phyloP scores from a whole-genome alignment of 2,888 invertebrate species.

The Ditula angustiorana region DNA sequence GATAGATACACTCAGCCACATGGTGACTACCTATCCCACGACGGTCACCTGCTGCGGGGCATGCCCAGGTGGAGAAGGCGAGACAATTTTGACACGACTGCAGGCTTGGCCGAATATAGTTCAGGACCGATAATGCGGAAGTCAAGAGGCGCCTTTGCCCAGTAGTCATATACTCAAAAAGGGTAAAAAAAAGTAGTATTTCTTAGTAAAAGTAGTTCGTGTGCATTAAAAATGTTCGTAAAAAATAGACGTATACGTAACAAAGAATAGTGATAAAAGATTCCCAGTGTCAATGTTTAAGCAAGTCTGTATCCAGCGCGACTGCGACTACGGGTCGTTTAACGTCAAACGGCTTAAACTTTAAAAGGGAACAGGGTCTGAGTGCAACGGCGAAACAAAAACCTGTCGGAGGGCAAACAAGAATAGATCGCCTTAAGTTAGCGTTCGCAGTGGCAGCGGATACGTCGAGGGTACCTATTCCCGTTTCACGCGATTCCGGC shows the following conservation, averaged over 20 bases:
- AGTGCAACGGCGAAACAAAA: conserved; percentile 38
- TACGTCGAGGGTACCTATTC: conserved; percentile 61
- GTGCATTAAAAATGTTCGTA: not conserved
- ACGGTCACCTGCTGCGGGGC: too few species aligned
- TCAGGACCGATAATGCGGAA: too few species aligned
- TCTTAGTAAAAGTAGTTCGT: not conserved
- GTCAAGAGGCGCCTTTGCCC: too few species aligned
- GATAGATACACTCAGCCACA: too few species aligned
- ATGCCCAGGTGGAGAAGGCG: too few species aligned
- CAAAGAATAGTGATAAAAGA: conserved; percentile 33
- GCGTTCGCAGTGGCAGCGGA: conserved; percentile 49
- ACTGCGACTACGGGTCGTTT: conserved; percentile 35
- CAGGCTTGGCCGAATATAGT: too few species aligned
- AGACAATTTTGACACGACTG: too few species aligned
- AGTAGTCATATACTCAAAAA: too few species aligned
- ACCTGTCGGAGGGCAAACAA: conserved; percentile 42
- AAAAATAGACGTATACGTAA: conserved; percentile 16
- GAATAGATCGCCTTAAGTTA: conserved; percentile 68
- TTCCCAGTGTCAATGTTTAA: conserved; percentile 34
- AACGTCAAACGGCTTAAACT: conserved; percentile 39
- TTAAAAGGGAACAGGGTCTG: conserved; percentile 39
- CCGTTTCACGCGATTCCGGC: conserved; percentile 53
- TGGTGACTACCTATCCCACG: too few species aligned
- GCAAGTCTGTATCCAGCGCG: conserved; percentile 28
- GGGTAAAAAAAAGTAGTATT: too few species aligned